phyloP scores from a whole-genome alignment of 2,888 invertebrate genomes.

The Lithophane socia region DNA sequence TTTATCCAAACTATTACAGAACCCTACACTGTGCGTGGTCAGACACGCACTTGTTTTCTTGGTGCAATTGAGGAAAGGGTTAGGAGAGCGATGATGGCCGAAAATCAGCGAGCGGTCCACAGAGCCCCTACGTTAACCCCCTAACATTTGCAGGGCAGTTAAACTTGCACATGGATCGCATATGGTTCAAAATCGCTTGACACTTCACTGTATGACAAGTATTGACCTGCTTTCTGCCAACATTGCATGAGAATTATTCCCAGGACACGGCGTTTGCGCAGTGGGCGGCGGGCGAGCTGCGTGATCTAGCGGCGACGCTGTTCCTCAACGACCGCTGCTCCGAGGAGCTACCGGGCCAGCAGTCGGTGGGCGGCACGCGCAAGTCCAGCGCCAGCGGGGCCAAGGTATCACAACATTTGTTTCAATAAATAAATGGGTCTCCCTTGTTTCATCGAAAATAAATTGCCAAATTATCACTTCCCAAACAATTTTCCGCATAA shows the following conservation, averaged over 20 bases:
- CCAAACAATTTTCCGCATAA: too few relatives aligned
- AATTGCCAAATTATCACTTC: too few relatives aligned
- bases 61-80: too few relatives aligned
- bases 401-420: conserved; percentile 90
- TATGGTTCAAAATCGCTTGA: neutral
- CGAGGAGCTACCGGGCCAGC: conserved; percentile 98
- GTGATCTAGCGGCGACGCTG: conserved; percentile 93
- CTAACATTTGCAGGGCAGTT: neutral
- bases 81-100: too few relatives aligned
- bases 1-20: too few relatives aligned
- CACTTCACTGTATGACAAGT: neutral
- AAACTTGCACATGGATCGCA: neutral
- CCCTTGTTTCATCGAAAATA: too few relatives aligned
- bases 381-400: conserved; percentile 97
- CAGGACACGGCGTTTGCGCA: conserved; percentile 91
- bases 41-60: too few relatives aligned
- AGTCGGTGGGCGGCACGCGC: conserved; percentile 97
- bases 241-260: neutral
- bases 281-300: conserved; percentile 94
- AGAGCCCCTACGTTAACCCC: neutral
- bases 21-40: too few relatives aligned
- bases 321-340: conserved; percentile 98
- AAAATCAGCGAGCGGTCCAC: too few relatives aligned
- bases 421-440: too few relatives aligned
- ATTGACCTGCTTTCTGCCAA: neutral